These are phyloP conservation scores for Nansenia antarctica DNA, from an alignment of 2,113 vertebrate genomes.

Conservation along the genomic window DNA sequence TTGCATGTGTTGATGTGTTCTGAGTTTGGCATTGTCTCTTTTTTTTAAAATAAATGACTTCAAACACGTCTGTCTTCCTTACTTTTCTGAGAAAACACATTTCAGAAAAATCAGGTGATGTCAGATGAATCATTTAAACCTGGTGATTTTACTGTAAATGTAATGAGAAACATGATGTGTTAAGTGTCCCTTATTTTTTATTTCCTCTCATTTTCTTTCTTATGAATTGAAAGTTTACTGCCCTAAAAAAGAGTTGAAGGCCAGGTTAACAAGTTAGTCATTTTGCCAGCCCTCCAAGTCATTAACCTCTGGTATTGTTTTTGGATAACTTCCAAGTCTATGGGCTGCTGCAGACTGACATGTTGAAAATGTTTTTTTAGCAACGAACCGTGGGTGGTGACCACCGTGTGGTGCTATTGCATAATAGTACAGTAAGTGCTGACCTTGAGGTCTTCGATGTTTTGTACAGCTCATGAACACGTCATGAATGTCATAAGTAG, in stretches of 20 bases:
- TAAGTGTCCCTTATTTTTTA: neutral
- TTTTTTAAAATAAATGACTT: conserved; percentile 54
- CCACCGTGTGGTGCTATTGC: neutral
- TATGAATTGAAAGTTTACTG: conserved; percentile 6
- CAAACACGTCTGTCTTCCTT: neutral
- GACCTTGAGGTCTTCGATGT: neutral
- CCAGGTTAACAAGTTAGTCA: neutral
- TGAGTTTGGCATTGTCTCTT: conserved; percentile 34
- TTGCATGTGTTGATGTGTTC: conserved; percentile 30
- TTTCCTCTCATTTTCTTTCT: neutral
- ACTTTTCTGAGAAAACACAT: neutral
- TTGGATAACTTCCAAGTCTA: conserved; percentile 24
- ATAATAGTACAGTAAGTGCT: neutral
- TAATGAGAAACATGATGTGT: neutral
- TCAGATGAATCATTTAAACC: neutral
- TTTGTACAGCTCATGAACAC: no score
- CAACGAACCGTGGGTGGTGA: neutral
- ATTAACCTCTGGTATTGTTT: conserved; percentile 22
- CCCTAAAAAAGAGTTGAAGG: conserved; percentile 22
- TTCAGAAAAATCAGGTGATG: neutral
- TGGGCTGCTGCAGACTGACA: neutral
- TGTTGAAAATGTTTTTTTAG: neutral
- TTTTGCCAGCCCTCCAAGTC: neutral
- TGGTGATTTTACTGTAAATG: neutral
- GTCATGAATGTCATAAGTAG: neutral